Conservation (phyloP, 2,113 vertebrate genomes). For the Peromyscus leucopus region DNA sequence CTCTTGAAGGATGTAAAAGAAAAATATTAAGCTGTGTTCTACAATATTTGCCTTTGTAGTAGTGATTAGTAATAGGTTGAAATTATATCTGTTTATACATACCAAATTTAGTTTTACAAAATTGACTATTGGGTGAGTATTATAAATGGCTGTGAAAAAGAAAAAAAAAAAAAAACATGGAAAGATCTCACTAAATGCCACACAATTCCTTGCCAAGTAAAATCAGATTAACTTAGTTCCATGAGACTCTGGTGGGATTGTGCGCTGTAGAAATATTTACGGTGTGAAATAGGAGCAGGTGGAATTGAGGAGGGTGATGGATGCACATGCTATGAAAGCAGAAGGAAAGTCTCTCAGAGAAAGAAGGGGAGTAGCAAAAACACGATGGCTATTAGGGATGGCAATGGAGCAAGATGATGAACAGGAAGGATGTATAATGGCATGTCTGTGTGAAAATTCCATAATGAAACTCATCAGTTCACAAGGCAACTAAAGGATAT, state of each 20-base stretch:
- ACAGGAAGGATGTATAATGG: not conserved
- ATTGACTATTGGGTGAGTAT: not conserved
- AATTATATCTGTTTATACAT: not conserved
- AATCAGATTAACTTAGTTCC: not conserved
- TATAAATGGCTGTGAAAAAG: slow-evolving; percentile 55
- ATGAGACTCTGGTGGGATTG: too few species aligned
- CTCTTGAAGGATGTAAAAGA: fast-evolving
- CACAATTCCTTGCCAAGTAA: not conserved
- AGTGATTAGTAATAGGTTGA: not conserved
- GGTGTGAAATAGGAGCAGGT: not conserved
- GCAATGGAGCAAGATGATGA: too few species aligned
- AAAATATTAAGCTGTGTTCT: not conserved
- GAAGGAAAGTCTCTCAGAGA: not conserved
- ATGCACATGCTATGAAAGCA: not conserved
- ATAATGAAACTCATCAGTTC: not conserved
- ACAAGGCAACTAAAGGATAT: not conserved
- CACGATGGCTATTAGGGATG: too few species aligned
- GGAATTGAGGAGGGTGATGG: too few species aligned
- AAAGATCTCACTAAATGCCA: slow-evolving; percentile 35
- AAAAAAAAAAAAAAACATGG: slow-evolving; percentile 14
- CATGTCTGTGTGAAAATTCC: not conserved
- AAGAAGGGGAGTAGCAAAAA: too few species aligned
- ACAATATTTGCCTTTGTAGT: not conserved
- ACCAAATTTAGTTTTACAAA: slow-evolving; percentile 39
- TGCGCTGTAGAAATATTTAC: not conserved